A percentile compares a stretch with the other conserved stretches of the same genome.
Evolutionary conservation across 2,888 invertebrate species (phyloP).

Genomic region (Chydorus sphaericus): DNA sequence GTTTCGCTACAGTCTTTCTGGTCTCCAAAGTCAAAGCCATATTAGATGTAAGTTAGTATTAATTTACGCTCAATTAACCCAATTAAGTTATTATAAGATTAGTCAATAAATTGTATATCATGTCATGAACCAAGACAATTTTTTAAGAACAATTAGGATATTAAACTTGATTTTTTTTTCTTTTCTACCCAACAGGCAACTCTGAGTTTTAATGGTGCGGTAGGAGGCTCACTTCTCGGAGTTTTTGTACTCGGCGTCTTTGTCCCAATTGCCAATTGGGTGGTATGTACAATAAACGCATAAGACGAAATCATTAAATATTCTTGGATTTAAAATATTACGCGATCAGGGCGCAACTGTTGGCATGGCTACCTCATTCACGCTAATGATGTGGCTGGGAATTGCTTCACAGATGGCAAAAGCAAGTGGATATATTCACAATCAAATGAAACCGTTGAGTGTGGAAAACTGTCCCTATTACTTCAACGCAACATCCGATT

Average conservation of each 20-base stretch:
- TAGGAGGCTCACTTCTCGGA: neutral
- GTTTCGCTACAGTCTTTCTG: constrained; percentile 67
- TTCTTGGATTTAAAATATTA: too few relatives aligned
- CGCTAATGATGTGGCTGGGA: constrained; percentile 28
- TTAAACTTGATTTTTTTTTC: neutral
- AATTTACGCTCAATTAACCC: too few relatives aligned
- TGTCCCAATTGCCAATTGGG: neutral
- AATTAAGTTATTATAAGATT: too few relatives aligned
- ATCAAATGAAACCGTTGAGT: neutral
- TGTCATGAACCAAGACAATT: too few relatives aligned
- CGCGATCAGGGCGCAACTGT: constrained; percentile 28
- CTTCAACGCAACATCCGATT: too few relatives aligned
- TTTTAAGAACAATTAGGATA: too few relatives aligned
- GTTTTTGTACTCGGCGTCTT: constrained; percentile 4
- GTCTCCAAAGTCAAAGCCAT: constrained; percentile 77
- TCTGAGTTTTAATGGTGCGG: neutral
- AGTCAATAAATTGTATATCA: too few relatives aligned
- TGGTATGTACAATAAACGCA: neutral
- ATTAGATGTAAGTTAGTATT: constrained; percentile 47
- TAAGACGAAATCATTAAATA: neutral
- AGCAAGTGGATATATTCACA: neutral
- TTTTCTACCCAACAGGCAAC: neutral
- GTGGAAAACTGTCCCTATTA: constrained; percentile 26
- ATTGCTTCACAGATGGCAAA: constrained; percentile 23
- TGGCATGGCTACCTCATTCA: constrained; percentile 24